These are phyloP conservation scores for Neotoma lepida DNA, from an alignment of 2,113 vertebrate species.

Conservation along the genomic window DNA sequence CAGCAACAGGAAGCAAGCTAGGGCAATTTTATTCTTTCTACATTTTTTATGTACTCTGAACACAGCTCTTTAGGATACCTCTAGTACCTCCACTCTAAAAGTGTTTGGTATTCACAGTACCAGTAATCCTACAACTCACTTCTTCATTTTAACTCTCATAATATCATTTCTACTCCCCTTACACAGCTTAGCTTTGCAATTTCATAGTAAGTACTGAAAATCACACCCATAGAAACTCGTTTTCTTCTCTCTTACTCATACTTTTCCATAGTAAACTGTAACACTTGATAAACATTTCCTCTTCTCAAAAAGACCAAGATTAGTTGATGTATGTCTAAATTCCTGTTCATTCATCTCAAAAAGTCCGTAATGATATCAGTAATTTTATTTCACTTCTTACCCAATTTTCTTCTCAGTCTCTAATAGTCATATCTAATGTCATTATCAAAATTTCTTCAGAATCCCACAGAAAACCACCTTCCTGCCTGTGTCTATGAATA, in stretches of 20 bases:
- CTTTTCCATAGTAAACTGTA: neutral
- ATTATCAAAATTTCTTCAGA: neutral
- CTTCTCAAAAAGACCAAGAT: neutral
- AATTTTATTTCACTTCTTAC: neutral
- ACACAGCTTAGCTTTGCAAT: neutral
- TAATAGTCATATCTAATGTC: neutral
- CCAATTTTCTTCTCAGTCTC: neutral
- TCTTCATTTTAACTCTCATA: neutral
- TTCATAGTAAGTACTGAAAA: neutral
- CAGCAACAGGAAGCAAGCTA: neutral
- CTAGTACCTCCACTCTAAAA: neutral
- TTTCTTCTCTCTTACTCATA: neutral
- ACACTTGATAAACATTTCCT: neutral
- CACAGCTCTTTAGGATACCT: neutral
- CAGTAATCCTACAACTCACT: neutral
- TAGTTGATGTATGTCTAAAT: neutral
- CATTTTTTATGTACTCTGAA: neutral
- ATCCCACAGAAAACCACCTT: neutral
- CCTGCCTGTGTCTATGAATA: too few relatives aligned
- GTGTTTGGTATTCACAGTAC: neutral
- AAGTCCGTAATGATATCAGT: neutral
- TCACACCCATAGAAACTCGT: neutral
- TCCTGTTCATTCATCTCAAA: neutral
- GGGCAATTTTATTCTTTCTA: neutral
- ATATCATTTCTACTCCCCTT: neutral